A percentile compares a stretch with the other conserved stretches of the same genome.
Conservation (phyloP, 2,113 vertebrate species). For the Heteronetta atricapilla region DNA sequence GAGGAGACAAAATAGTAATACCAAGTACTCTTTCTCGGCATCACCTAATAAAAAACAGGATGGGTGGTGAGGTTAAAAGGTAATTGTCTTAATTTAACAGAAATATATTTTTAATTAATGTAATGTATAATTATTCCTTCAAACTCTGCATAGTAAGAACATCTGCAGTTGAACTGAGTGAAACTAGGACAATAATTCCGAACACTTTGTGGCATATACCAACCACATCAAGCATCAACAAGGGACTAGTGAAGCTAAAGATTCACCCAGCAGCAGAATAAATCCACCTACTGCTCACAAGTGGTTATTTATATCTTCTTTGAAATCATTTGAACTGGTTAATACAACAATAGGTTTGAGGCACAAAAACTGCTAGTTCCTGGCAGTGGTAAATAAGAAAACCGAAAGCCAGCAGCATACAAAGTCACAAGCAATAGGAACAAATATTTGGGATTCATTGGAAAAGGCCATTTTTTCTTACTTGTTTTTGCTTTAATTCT, state of each 20-base stretch:
- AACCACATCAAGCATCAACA: not conserved
- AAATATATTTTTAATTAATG: not conserved
- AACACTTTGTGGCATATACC: not conserved
- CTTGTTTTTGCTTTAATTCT: not conserved
- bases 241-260: not conserved
- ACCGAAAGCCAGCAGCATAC: not conserved
- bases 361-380: not conserved
- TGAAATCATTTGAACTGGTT: not conserved
- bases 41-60: not conserved
- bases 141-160: not conserved
- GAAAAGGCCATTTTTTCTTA: not conserved
- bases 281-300: not conserved
- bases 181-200: conserved; percentile 25
- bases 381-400: not conserved
- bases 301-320: not conserved
- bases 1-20: not conserved
- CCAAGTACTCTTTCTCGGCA: not conserved
- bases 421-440: not conserved
- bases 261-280: not conserved
- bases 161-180: not conserved
- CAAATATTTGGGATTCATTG: not conserved
- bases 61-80: not conserved
- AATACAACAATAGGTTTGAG: not conserved
- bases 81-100: not conserved
- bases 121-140: not conserved